A percentile compares a stretch with the other conserved stretches of the same genome.
Evolutionary conservation across 2,888 invertebrate genomes (phyloP).

Genomic region (Drosophila histrio): DNA sequence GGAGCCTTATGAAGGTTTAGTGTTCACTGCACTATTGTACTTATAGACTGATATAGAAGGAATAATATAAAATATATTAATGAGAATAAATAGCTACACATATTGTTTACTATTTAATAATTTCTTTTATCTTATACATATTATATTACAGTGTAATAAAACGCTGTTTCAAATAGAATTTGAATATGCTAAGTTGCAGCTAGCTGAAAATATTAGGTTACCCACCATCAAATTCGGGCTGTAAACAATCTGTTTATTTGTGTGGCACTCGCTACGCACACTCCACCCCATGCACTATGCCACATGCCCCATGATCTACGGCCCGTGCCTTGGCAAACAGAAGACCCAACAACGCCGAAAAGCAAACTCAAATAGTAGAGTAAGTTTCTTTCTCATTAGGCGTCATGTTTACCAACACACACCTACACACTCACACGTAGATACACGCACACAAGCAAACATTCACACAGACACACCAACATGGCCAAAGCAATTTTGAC

Average conservation of each 20-base stretch:
- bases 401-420: slow-evolving; percentile 61
- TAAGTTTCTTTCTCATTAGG: slow-evolving; percentile 77
- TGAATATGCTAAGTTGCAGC: slow-evolving; percentile 8
- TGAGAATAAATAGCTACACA: neutral
- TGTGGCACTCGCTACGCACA: neutral
- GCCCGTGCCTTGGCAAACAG: slow-evolving; percentile 27
- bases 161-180: slow-evolving; percentile 8
- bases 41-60: neutral
- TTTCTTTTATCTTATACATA: neutral
- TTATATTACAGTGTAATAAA: neutral
- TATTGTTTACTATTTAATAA: neutral
- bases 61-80: neutral
- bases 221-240: neutral
- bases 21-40: no score
- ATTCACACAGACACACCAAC: slow-evolving; percentile 9
- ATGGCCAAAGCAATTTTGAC: slow-evolving; percentile 58
- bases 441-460: slow-evolving; percentile 9
- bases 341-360: slow-evolving; percentile 21
- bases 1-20: no score
- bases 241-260: slow-evolving; percentile 28
- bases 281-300: neutral
- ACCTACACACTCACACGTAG: slow-evolving; percentile 22
- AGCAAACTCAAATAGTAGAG: slow-evolving; percentile 70
- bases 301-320: neutral
- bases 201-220: slow-evolving; percentile 4